Evolutionary conservation across 2,797 vertebrate genomes (phyloP).

Genomic region (Lepilemur septentrionalis): DNA sequence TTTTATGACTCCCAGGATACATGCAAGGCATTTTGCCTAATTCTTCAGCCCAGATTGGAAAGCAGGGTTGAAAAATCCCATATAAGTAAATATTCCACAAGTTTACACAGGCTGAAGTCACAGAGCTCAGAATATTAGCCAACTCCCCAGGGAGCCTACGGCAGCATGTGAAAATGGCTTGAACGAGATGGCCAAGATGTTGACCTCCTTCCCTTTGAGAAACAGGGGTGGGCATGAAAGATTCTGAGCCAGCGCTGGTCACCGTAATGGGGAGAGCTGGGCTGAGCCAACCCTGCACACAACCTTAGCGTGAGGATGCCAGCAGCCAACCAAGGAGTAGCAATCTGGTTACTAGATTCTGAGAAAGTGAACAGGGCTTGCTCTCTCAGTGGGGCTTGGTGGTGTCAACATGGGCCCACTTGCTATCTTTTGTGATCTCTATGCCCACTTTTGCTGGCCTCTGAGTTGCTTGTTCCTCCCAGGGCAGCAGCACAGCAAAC

Average conservation of each 20-base stretch:
- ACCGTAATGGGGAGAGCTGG: not conserved
- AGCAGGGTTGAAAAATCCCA: conserved; percentile 61
- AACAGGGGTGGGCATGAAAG: not conserved
- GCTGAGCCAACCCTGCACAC: not conserved
- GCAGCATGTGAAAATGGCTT: conserved; percentile 27
- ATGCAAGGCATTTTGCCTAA: conserved; percentile 69
- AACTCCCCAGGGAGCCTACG: conserved; percentile 43
- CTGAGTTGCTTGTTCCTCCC: not conserved
- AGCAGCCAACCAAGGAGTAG: not conserved
- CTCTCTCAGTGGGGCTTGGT: not conserved
- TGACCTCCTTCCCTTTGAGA: not conserved
- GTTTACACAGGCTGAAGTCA: conserved; percentile 52
- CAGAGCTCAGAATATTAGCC: conserved; percentile 29
- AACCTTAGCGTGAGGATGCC: not conserved
- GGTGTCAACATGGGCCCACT: not conserved
- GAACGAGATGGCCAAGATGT: conserved; percentile 2
- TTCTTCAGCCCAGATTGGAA: conserved; percentile 53
- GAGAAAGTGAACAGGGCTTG: not conserved
- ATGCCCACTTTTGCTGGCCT: not conserved
- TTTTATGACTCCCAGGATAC: conserved; percentile 62
- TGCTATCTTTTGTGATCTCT: not conserved
- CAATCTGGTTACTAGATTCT: not conserved
- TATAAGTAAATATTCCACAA: conserved; percentile 61
- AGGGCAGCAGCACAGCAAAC: not conserved
- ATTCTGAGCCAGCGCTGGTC: not conserved